A percentile compares a stretch with the other conserved stretches of the same genome.
Conservation (phyloP, 1,140 invertebrate genomes). For the Tyrophagus putrescentiae region DNA sequence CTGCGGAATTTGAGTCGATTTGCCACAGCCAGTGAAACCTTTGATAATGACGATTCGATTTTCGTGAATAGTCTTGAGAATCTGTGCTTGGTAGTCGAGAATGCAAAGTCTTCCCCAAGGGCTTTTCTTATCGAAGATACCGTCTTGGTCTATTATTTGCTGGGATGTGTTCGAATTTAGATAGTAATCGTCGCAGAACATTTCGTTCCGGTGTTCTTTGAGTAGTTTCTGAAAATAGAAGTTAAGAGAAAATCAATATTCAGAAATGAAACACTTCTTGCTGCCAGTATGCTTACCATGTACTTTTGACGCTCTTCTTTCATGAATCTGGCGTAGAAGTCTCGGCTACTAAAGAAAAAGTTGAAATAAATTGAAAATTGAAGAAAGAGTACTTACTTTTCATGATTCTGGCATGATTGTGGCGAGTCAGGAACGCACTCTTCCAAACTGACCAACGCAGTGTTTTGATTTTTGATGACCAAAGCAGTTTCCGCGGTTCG, state of each 20-base stretch:
- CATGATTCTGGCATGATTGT: too few relatives aligned
- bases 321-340: too few relatives aligned
- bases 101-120: slow-evolving; percentile 49
- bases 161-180: background rate
- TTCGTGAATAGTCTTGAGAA: slow-evolving; percentile 68
- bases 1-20: slow-evolving; percentile 62
- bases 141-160: background rate
- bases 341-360: too few relatives aligned
- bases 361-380: too few relatives aligned
- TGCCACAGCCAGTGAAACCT: slow-evolving; percentile 86
- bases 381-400: too few relatives aligned
- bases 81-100: slow-evolving; percentile 43
- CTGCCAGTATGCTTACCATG: slow-evolving; percentile 3
- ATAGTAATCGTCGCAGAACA: background rate
- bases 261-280: background rate
- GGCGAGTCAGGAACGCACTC: too few relatives aligned
- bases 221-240: background rate
- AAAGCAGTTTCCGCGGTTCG: too few relatives aligned
- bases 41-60: slow-evolving; percentile 72
- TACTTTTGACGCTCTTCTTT: background rate
- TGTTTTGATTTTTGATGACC: too few relatives aligned
- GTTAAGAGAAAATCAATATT: background rate
- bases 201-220: background rate
- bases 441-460: too few relatives aligned
- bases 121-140: background rate